Evolutionary conservation across 2,888 invertebrate genomes (phyloP).

Genomic region (Lissonota sp.): DNA sequence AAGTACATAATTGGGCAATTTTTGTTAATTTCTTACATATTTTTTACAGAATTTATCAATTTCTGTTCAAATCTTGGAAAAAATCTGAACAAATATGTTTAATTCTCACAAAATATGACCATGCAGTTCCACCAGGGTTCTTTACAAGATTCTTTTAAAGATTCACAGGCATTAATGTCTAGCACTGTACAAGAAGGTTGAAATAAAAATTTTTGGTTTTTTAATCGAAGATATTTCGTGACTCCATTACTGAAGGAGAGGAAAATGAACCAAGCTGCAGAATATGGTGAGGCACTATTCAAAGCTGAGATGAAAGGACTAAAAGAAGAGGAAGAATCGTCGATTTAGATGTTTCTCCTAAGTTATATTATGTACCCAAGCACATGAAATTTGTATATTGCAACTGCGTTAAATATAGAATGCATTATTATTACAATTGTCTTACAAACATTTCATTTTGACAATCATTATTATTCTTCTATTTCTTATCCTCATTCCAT

Average conservation of each 20-base stretch:
- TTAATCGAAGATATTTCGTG: background rate
- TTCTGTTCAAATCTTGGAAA: too few species aligned
- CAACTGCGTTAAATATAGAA: conserved; percentile 20
- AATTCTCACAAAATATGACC: too few species aligned
- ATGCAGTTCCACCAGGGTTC: too few species aligned
- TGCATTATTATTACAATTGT: conserved; percentile 31
- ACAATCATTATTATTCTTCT: conserved; percentile 14
- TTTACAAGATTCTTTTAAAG: too few species aligned
- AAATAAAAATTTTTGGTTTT: background rate
- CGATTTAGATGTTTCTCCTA: background rate
- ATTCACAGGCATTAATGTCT: too few species aligned
- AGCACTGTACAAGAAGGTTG: too few species aligned
- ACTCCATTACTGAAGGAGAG: conserved; percentile 4
- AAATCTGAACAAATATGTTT: too few species aligned
- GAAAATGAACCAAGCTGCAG: background rate
- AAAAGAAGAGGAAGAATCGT: background rate
- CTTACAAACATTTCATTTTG: conserved; percentile 11
- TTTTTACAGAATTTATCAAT: too few species aligned
- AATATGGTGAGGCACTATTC: conserved; percentile 45
- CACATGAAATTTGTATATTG: conserved; percentile 14
- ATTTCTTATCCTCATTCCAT: conserved; percentile 84
- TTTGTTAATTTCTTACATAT: too few species aligned
- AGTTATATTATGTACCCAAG: background rate
- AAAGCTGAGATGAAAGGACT: conserved; percentile 15
- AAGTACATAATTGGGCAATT: too few species aligned